Conservation (phyloP, 2,888 invertebrate species). For the Agrochola litura region DNA sequence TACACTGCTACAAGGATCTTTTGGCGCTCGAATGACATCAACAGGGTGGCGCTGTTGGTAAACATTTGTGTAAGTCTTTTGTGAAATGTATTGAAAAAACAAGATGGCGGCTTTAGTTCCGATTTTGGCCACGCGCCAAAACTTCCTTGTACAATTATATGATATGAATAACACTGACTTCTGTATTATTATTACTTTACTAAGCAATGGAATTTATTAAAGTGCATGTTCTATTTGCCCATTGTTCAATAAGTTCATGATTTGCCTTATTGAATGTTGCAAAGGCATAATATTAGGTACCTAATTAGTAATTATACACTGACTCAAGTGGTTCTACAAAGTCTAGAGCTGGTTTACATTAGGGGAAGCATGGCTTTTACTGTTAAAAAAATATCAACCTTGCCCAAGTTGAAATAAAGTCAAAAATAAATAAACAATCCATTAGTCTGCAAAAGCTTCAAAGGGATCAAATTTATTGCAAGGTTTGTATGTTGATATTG, state of each 20-base stretch:
- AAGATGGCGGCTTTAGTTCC: neutral
- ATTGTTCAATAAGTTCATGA: neutral
- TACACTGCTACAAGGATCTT: conserved; percentile 5
- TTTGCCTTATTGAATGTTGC: conserved; percentile 1
- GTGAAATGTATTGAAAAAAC: neutral
- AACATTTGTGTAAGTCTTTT: neutral
- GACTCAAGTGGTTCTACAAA: conserved; percentile 16
- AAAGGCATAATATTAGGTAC: no score
- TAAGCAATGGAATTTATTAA: conserved; percentile 10
- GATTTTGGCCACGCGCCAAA: neutral
- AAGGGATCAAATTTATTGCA: no score
- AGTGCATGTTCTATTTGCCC: neutral
- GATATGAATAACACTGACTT: conserved; percentile 51
- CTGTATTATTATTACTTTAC: conserved; percentile 9
- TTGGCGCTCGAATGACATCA: neutral
- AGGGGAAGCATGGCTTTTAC: neutral
- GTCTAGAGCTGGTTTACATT: neutral
- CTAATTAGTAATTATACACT: conserved; percentile 5
- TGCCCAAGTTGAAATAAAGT: neutral
- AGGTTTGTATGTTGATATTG: neutral
- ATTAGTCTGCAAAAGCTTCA: neutral
- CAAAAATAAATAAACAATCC: neutral
- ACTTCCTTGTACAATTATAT: conserved; percentile 8
- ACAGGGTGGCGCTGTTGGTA: neutral
- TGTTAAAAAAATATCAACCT: neutral